A percentile compares a stretch with the other conserved stretches of the same genome.
phyloP scores from a whole-genome alignment of 2,113 vertebrate genomes.

The Neoarius graeffei region DNA sequence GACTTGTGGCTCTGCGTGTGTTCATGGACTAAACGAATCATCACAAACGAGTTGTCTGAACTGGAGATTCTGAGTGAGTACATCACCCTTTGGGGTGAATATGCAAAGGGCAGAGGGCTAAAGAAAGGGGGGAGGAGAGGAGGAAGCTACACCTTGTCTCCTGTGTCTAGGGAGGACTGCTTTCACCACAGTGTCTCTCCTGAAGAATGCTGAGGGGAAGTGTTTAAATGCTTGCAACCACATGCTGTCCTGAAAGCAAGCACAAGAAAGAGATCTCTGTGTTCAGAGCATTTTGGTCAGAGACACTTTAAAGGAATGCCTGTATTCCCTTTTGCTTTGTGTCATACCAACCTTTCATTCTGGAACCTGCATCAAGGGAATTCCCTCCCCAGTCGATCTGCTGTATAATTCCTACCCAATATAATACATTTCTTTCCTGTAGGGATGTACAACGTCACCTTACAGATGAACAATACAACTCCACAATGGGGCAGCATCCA shows the following conservation, averaged over 20 bases:
- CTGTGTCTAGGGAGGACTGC: slow-evolving; percentile 60
- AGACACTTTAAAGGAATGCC: slow-evolving; percentile 7
- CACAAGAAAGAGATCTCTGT: slow-evolving; percentile 45
- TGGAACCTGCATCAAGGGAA: slow-evolving; percentile 52
- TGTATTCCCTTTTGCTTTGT: slow-evolving; percentile 34
- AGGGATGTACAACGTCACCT: slow-evolving; percentile 65
- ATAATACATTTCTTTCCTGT: slow-evolving; percentile 18
- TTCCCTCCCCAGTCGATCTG: slow-evolving; percentile 43
- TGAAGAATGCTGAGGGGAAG: slow-evolving; percentile 38
- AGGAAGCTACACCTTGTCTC: slow-evolving; percentile 44
- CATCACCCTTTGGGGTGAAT: slow-evolving; percentile 43
- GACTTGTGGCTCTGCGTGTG: not conserved
- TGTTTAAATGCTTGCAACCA: slow-evolving; percentile 49
- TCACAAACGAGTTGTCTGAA: slow-evolving; percentile 29
- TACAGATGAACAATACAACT: slow-evolving; percentile 2
- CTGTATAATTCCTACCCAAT: slow-evolving; percentile 47
- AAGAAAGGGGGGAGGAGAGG: slow-evolving; percentile 66
- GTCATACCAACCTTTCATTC: slow-evolving; percentile 45
- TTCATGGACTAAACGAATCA: slow-evolving; percentile 18
- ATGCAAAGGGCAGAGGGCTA: slow-evolving; percentile 27
- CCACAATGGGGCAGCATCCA: not conserved
- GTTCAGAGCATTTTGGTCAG: slow-evolving; percentile 14
- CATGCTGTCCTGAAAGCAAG: slow-evolving; percentile 19
- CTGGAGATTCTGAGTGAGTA: slow-evolving; percentile 44
- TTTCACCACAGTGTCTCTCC: slow-evolving; percentile 49